Base-by-base conservation (phyloP, 2,888 invertebrate genomes). In the Drosophila picticornis region DNA sequence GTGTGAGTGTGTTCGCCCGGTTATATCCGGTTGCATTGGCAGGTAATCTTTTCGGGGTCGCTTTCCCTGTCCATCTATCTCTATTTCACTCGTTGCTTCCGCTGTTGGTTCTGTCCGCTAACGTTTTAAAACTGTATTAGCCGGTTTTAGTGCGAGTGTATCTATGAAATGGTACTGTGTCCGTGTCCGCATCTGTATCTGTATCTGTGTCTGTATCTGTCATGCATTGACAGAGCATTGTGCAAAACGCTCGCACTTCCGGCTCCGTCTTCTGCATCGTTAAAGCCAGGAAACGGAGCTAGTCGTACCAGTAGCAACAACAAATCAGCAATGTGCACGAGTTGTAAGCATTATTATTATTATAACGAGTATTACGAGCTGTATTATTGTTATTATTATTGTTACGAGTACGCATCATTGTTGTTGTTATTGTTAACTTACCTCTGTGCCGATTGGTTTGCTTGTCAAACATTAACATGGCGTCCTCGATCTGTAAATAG, bases 381-480 rank as follows among this genome's bases (percentile, higher is more conserved):
- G 48, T 53, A 53, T 19, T 32, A 46, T 22, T 38, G 32, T 29
- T 72, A 38, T 60, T 58, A 43, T 57, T 59, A 32, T 40, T 51
- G 43, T 32, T 59, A 38, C 16, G 25, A 29, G 43, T 29, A 38
- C 43, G 43, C 19, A 46, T 55, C 53, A 58, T 46, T 57, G 43
- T 57, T 53, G 32, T 25, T 27, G 16, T 53, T 52, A 55, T 58
- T 66, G 50, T 63, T 25, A 36, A 94, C 96, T 96, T 94, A 98
- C 98, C 98, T 97, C 99, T 97, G 95, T 99, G 99, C 95, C 99
- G 97, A 95, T 99, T 99, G 93, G 99, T 99, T 94, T 99, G 98
- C 96, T 99, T 99, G 95, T 99, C 99, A 95, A 99, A 99, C 99
- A 99, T 99, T 94, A 99, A 96, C 99, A 99, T 99, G 92, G 99